Evolutionary conservation across 2,797 vertebrate species (phyloP), one percentile per base, ranked within the genome.

Genomic region (Peromyscus aztecus): DNA sequence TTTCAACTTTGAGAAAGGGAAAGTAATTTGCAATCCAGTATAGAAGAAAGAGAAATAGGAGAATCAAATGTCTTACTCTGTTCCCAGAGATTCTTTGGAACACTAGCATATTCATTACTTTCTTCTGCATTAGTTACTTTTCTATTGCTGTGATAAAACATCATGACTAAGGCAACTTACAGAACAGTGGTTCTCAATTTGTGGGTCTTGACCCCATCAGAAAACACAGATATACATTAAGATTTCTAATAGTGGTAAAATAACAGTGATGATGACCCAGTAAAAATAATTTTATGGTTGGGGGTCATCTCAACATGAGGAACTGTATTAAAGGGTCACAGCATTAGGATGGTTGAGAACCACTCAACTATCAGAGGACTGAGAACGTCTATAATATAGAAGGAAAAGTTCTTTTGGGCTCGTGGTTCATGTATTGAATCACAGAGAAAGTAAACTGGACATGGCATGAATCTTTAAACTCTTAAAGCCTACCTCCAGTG

Each of bases 1-100:
- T 81, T 96, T 88, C 13, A 71, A 6, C 57, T 59, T 89, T 94
- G 46, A 21, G 31, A 37, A 90, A 95, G 3, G 24, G 57, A 85
- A 95, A 27, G 10, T 81, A 90, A 86, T 94, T 94, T 89, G 19
- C 34, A 19, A 55, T 55, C 0, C 27, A 83, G 52, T 24, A 6
- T 21, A 87, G 12, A 76, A 8, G 57, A 43, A 59, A 19, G 21
- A 87, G 21, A 94, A 93, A 0, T 43, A 8, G 10, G 40, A 90
- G 29, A 49, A 80, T 95, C 55, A 65, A 52, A 71, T 77, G 63
- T 34, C 63, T 87, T 31, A 43, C 8, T 24, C 23, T 88, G 21
- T 14, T 86, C 24, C 34, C 23, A 21, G 31, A 63, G 27, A 85
- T 63, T 82, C 31, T 46, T 34, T 12, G 46, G 69, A 76, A 52